Evolutionary conservation across 2,888 invertebrate species (phyloP), one percentile per base, ranked within the genome.

Genomic region (Drosophila pullipes): DNA sequence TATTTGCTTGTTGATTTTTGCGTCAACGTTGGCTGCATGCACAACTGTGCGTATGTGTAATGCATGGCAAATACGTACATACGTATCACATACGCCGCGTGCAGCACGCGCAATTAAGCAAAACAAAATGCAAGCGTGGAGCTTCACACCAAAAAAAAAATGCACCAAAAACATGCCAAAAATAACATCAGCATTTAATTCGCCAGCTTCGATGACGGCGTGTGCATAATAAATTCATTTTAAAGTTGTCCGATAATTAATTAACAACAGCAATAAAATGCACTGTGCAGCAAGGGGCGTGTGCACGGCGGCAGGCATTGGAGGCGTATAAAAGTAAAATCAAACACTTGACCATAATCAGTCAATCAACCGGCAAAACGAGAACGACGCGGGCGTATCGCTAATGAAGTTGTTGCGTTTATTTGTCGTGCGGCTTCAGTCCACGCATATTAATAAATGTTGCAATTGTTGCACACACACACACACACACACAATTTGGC

Each of bases 331-430:
- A 69, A 58, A 39, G 61, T 64, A 54, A 66, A 69, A 75, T 63
- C 76, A 70, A 74, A 82, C 90, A 88, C 86, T 90, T 87, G 86
- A 83, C 86, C 90, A 87, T 87, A 87, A 87, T 87, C 90, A 87
- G 84, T 89, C 87, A 87, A 89, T 87, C 87, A 85, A 83, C 64
- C 73, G 63, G 76, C 74, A 78, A 86, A 88, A 88, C 74, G 89
- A 78, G 78, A 67, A 79, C 77, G 70, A 74, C 47, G 69, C 47
- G 28, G 44, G 57, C 67, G 31, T 59, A 31, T 41, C 74, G 83
- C 78, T 84, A 85, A 85, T 85, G 90, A 85, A 85, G 85, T 90
- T 88, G 90, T 90, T 84, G 76, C 78, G 88, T 85, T 90, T 88
- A 73, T 77, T 74, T 81, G 82, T 74, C 81, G 70, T 74, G 70